These are phyloP conservation scores for Onychomys arenicola DNA, from an alignment of 2,797 vertebrate genomes.

Conservation along the genomic window DNA sequence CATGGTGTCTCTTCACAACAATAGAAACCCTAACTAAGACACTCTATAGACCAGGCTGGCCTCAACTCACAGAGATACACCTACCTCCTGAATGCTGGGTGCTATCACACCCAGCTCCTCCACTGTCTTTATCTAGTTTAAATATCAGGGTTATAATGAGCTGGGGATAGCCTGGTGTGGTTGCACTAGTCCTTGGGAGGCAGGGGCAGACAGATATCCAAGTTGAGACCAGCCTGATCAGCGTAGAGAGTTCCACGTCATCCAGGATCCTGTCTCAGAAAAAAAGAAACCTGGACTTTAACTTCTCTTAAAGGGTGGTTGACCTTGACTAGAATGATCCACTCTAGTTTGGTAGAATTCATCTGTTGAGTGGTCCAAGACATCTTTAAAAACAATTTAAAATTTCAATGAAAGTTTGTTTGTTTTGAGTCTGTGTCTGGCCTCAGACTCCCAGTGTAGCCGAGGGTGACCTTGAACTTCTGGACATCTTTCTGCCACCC, in stretches of 20 bases:
- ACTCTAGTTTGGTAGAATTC: conserved; percentile 2
- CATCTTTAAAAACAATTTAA: neutral
- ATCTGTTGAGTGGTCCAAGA: neutral
- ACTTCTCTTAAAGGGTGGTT: neutral
- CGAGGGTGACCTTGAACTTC: neutral
- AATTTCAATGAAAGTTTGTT: neutral
- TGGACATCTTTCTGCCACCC: neutral
- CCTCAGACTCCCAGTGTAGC: neutral
- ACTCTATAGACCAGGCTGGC: neutral
- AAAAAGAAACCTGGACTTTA: neutral
- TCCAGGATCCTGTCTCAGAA: neutral
- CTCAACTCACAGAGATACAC: neutral
- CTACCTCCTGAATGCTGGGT: too few species aligned
- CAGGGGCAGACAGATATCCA: neutral
- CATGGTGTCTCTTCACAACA: neutral
- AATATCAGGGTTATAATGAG: neutral
- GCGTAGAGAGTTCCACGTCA: neutral
- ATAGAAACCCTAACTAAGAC: neutral
- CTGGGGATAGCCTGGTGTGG: neutral
- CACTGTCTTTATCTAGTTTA: neutral
- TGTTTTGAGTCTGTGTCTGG: neutral
- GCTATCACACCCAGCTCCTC: neutral
- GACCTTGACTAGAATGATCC: neutral
- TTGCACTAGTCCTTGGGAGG: neutral
- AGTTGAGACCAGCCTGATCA: neutral